A percentile compares a stretch with the other conserved stretches of the same genome.
These are phyloP conservation scores for Drosophila kambysellisi DNA, from an alignment of 2,888 invertebrate species.

Conservation along the genomic window DNA sequence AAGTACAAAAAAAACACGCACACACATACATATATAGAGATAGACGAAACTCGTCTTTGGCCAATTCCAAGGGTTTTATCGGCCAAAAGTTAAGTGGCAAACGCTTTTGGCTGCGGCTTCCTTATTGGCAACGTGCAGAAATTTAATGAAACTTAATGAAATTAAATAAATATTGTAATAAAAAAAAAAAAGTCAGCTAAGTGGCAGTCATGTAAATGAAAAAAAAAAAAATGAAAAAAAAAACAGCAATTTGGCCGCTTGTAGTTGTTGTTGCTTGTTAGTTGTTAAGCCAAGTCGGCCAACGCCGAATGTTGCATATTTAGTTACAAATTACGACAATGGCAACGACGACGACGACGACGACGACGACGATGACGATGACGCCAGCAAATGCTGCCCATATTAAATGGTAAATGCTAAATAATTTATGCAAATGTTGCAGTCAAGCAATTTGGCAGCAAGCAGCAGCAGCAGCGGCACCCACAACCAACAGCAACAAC, in stretches of 20 bases:
- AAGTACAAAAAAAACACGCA: slow-evolving; percentile 41
- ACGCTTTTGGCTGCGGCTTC: slow-evolving; percentile 66
- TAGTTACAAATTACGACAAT: slow-evolving; percentile 80
- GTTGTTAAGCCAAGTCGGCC: slow-evolving; percentile 49
- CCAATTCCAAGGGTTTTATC: slow-evolving; percentile 55
- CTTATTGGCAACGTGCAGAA: slow-evolving; percentile 74
- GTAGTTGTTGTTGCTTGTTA: slow-evolving; percentile 33
- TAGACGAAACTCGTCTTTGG: slow-evolving; percentile 36
- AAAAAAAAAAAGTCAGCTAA: slow-evolving; percentile 41
- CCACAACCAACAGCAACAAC: slow-evolving; percentile 30
- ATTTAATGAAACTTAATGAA: slow-evolving; percentile 79
- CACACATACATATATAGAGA: neutral
- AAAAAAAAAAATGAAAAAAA: slow-evolving; percentile 1
- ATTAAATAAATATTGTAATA: slow-evolving; percentile 74
- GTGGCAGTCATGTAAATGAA: slow-evolving; percentile 28
- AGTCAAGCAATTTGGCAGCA: slow-evolving; percentile 73
- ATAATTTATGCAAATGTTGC: slow-evolving; percentile 79
- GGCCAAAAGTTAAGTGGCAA: slow-evolving; percentile 64
- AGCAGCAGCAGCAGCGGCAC: slow-evolving; percentile 37
- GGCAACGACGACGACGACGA: slow-evolving; percentile 55
- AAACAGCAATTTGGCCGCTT: slow-evolving; percentile 14
- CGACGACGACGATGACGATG: slow-evolving; percentile 44
- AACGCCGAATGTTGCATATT: slow-evolving; percentile 64
- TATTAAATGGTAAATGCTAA: slow-evolving; percentile 76
- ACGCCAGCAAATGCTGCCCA: slow-evolving; percentile 63